Evolutionary conservation across 2,797 vertebrate species (phyloP).

Genomic region (Trichosurus vulpecula): DNA sequence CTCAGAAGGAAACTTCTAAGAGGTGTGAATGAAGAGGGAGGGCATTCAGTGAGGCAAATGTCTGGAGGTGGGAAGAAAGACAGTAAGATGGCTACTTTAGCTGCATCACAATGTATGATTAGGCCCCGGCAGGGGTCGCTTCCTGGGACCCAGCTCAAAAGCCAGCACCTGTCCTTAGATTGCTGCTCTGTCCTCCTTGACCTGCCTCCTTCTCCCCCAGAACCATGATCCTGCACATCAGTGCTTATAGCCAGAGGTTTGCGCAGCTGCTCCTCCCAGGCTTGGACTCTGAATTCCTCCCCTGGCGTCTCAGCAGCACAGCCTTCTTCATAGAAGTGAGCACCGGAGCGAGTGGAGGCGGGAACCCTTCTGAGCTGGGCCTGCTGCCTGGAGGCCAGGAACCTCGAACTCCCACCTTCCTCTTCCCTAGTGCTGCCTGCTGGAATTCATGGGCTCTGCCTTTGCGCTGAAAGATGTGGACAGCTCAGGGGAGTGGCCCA

Average conservation of each 20-base stretch:
- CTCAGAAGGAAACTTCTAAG: background rate
- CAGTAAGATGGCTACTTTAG: background rate
- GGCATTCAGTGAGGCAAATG: background rate
- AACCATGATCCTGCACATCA: background rate
- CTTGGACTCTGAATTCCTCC: constrained; percentile 46
- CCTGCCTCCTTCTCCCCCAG: constrained; percentile 5
- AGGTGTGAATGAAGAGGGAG: background rate
- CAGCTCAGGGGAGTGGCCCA: too few species aligned
- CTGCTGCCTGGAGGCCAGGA: background rate
- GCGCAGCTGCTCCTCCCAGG: constrained; percentile 55
- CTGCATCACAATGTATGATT: background rate
- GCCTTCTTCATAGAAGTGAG: constrained; percentile 70
- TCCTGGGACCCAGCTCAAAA: background rate
- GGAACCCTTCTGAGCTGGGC: background rate
- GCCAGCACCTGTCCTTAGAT: background rate
- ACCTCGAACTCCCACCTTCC: background rate
- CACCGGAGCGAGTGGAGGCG: accelerated
- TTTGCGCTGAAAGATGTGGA: too few species aligned
- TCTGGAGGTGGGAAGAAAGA: background rate
- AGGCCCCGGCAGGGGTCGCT: background rate
- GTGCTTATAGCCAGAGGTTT: constrained; percentile 50
- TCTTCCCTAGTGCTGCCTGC: background rate
- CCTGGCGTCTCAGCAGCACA: constrained; percentile 64
- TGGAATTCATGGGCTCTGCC: background rate
- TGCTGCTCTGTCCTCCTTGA: background rate